These are phyloP conservation scores for Taurulus bubalis DNA, from an alignment of 2,113 vertebrate genomes.

Conservation along the genomic window DNA sequence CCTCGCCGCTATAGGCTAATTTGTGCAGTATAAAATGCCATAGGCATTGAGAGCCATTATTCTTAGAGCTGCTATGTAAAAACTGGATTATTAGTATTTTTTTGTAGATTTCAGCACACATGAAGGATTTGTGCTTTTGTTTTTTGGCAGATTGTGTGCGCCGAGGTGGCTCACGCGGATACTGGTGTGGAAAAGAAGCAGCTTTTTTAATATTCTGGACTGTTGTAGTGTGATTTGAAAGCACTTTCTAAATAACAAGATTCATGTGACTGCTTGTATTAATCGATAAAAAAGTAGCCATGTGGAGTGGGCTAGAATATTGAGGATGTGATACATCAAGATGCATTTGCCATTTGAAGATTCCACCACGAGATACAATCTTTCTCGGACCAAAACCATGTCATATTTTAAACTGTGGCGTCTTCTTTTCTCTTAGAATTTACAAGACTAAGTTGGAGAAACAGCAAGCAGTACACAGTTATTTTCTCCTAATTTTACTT, in stretches of 20 bases:
- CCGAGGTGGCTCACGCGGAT: background rate
- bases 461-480: background rate
- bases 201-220: background rate
- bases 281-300: background rate
- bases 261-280: background rate
- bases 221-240: background rate
- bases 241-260: background rate
- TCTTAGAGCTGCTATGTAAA: background rate
- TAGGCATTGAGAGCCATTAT: background rate
- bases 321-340: background rate
- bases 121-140: background rate
- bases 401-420: background rate
- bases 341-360: background rate
- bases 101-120: background rate
- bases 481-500: background rate
- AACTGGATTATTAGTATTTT: background rate
- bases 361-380: background rate
- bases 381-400: background rate
- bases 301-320: background rate
- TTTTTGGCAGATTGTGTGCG: background rate
- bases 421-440: background rate
- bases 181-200: background rate
- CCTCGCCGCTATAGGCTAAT: background rate
- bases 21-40: background rate
- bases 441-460: background rate